Evolutionary conservation across 2,797 vertebrate genomes (phyloP).

Genomic region (Sparidentex hasta): DNA sequence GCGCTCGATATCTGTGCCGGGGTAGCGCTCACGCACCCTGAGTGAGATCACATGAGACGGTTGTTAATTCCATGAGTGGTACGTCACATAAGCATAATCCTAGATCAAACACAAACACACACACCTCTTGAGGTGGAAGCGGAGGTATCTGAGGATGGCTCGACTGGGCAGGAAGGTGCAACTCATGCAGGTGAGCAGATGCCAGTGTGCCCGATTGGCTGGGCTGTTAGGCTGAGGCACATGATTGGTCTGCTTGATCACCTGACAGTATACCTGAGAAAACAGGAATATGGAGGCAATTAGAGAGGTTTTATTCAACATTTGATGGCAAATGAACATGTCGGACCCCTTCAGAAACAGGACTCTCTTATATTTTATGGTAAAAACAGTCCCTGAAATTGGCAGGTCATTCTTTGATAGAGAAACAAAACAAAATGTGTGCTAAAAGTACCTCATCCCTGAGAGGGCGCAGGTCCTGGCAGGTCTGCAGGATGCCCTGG

Average conservation of each 20-base stretch:
- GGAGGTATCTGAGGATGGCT: conserved; percentile 93
- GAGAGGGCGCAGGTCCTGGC: conserved; percentile 93
- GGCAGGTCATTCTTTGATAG: not conserved
- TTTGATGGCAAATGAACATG: not conserved
- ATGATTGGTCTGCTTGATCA: conserved; percentile 96
- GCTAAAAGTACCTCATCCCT: conserved; percentile 87
- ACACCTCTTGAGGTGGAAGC: conserved; percentile 94
- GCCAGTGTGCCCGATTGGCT: conserved; percentile 93
- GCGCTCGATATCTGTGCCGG: conserved; percentile 90
- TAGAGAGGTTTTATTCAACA: conserved; percentile 7
- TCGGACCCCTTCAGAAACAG: not conserved
- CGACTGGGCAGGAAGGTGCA: conserved; percentile 94
- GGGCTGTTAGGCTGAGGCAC: conserved; percentile 92
- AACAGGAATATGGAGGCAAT: not conserved
- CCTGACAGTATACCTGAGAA: conserved; percentile 91
- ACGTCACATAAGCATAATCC: not conserved
- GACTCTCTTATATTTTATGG: not conserved
- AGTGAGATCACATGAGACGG: not conserved
- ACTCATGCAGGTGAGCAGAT: conserved; percentile 95
- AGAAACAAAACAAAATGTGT: no score
- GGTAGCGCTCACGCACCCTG: conserved; percentile 91
- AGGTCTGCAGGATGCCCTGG: conserved; percentile 95
- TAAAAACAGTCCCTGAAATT: not conserved
- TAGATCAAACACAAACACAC: conserved; percentile 72
- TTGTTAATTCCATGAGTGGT: not conserved